Base-by-base conservation (phyloP, 2,113 vertebrate genomes). In the Mastomys coucha region DNA sequence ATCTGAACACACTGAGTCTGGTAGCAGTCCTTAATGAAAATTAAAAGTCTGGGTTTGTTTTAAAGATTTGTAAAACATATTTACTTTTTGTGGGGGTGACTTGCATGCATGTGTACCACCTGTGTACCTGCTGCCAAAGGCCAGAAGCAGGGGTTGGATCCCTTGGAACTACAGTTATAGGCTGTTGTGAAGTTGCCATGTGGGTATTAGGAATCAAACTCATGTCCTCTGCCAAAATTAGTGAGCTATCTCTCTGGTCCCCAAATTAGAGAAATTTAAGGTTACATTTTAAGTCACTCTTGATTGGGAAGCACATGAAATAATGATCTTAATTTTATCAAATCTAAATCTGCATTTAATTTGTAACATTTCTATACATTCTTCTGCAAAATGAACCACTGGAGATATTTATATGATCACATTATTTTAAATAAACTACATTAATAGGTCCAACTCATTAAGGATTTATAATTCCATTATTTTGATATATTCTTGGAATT, bases 381-480 rank as follows among this genome's bases (percentile, higher is more conserved):
- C 12, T 24, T 88, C 77, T 81, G 31, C 36, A 89, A 96, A 91
- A 86, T 88, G 19, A 10, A 39, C 65, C 93, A 9, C 17, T 26
- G 81, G 13, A 94, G 86, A 36, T n/a, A 89, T 70, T n/a, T 91
- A 3, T 72, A 91, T 75, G 11, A 80, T 3, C 70, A 6, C 17
- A 36, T 26, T 72, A 53, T 22, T 49, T 86, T 22, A 86, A 45
- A 67, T 67, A 49, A 88, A 69, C 39, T 67, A 67, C 8, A 67
- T 33, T 45, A 67, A 67, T 4, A 92, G 8, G 42, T 51, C 89
- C 91, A 65, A 78, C 80, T 67, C 36, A 65, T 86, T 77, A 94
- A 93, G 76, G 96, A 91, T 82, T 89, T 78, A 77, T 6, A 73
- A 73, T 88, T 96, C 92, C 81, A 53, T 89, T 91, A 72, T 97